A percentile compares a stretch with the other conserved stretches of the same genome.
phyloP scores from a whole-genome alignment of 2,113 vertebrate genomes.

The Cyprinodon variegatus region DNA sequence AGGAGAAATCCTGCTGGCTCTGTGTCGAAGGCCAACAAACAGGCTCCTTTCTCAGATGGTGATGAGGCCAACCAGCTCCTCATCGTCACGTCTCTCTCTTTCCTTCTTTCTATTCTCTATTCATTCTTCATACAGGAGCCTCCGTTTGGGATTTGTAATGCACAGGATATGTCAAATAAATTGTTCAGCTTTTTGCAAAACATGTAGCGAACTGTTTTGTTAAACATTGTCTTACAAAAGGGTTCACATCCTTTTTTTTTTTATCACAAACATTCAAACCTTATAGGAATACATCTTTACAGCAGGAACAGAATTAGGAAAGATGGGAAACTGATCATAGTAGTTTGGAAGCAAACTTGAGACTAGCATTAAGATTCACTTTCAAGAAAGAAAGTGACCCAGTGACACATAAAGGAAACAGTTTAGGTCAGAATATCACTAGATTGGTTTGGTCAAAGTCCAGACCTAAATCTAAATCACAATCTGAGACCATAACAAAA shows the following conservation, averaged over 20 bases:
- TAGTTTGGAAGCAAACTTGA: background rate
- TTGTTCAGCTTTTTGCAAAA: constrained; percentile 58
- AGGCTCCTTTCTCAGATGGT: constrained; percentile 43
- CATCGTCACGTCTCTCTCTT: constrained; percentile 3
- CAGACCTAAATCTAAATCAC: no score
- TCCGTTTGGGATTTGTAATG: constrained; percentile 31
- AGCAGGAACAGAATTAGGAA: background rate
- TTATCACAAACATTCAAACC: no score
- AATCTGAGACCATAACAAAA: no score
- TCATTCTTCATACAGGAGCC: constrained; percentile 8
- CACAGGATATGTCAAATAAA: constrained; percentile 44
- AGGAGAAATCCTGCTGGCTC: constrained; percentile 59
- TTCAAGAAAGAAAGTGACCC: no score
- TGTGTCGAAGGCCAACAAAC: constrained; percentile 58
- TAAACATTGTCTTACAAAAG: background rate
- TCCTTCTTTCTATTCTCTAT: constrained; percentile 10
- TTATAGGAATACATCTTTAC: background rate
- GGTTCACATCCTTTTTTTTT: background rate
- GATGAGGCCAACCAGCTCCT: constrained; percentile 15
- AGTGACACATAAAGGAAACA: background rate
- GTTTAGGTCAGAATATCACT: background rate
- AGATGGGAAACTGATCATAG: background rate
- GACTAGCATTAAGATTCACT: no score
- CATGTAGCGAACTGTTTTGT: constrained; percentile 16
- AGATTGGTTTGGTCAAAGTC: no score